phyloP scores from a whole-genome alignment of 1,140 invertebrate genomes.

The Drusus annulatus region DNA sequence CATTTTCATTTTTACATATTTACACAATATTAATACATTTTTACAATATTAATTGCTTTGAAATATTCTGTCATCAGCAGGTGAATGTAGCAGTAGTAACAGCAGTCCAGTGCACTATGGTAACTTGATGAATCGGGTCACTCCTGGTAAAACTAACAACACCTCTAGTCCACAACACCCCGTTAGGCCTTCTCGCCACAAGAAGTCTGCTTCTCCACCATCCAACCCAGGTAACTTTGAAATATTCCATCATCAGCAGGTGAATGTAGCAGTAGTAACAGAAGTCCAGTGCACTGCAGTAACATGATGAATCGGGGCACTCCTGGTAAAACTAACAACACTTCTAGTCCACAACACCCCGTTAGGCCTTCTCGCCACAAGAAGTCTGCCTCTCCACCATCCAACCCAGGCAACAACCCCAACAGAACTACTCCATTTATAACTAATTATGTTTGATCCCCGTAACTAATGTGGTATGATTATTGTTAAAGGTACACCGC shows the following conservation, averaged over 20 bases:
- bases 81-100: slow-evolving; percentile 57
- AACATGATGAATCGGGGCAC: slow-evolving; percentile 32
- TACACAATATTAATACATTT: no score
- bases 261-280: slow-evolving; percentile 57
- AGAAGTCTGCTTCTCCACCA: slow-evolving; percentile 50
- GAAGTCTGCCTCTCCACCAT: slow-evolving; percentile 48
- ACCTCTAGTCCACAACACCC: slow-evolving; percentile 53
- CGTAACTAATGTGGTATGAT: not conserved
- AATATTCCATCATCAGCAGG: slow-evolving; percentile 20
- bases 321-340: slow-evolving; percentile 50
- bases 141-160: slow-evolving; percentile 48
- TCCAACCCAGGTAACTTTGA: slow-evolving; percentile 6
- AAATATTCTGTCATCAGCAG: slow-evolving; percentile 4
- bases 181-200: slow-evolving; percentile 49
- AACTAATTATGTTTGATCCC: not conserved
- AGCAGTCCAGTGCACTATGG: slow-evolving; percentile 53
- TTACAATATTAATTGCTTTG: no score
- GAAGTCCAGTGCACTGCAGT: slow-evolving; percentile 52
- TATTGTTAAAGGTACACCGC: slow-evolving; percentile 27
- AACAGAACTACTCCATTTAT: no score
- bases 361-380: slow-evolving; percentile 52
- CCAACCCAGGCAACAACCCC: not conserved
- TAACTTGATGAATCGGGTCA: slow-evolving; percentile 29
- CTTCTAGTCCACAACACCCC: slow-evolving; percentile 51
- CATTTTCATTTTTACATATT: no score